phyloP scores from a whole-genome alignment of 2,888 invertebrate species.

The Drosophila leonis region DNA sequence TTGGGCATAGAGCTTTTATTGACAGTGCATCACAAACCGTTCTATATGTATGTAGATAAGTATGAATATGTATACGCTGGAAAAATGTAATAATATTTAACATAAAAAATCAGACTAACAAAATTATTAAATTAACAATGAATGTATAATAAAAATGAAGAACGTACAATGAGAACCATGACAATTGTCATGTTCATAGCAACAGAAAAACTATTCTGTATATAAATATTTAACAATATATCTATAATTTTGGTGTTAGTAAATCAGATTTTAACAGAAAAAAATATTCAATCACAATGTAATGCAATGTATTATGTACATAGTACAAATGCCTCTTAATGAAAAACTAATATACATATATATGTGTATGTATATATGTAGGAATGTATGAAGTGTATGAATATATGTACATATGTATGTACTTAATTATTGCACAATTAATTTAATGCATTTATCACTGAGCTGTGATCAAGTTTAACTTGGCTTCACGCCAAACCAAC shows the following conservation, averaged over 20 bases:
- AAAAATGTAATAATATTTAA: conserved; percentile 18
- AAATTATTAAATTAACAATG: conserved; percentile 30
- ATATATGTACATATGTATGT: conserved; percentile 48
- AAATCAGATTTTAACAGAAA: conserved; percentile 19
- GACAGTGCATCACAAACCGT: conserved; percentile 60
- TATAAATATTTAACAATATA: conserved; percentile 9
- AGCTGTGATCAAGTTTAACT: conserved; percentile 87
- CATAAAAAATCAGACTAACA: conserved; percentile 25
- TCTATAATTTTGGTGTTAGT: conserved; percentile 7
- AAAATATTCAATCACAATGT: conserved; percentile 34
- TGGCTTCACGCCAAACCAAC: conserved; percentile 87
- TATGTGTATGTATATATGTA: conserved; percentile 21
- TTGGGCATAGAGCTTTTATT: conserved; percentile 41
- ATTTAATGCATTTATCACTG: conserved; percentile 49
- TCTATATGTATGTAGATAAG: conserved; percentile 19
- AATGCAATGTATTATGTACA: conserved; percentile 42
- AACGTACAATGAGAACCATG: background rate
- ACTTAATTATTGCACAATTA: conserved; percentile 46
- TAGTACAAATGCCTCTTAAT: conserved; percentile 46
- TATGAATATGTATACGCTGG: conserved; percentile 21
- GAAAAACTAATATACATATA: conserved; percentile 27
- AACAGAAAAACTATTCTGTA: background rate
- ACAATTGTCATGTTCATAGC: background rate
- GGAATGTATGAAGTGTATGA: conserved; percentile 30
- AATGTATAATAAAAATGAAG: background rate